Evolutionary conservation across 2,113 vertebrate genomes (phyloP).

Genomic region (Hippocampus mohnikei): DNA sequence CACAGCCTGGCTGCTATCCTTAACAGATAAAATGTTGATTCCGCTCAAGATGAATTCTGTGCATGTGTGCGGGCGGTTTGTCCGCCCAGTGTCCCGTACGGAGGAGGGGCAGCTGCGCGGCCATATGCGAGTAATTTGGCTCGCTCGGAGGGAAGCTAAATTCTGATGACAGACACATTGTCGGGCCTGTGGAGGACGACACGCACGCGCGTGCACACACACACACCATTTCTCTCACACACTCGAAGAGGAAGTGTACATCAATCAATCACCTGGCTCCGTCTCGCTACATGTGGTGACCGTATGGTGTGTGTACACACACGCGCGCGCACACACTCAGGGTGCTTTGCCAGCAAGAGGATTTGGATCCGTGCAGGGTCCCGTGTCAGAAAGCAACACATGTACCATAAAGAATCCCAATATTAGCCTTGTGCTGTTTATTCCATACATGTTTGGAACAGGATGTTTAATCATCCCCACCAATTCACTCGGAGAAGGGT

Average conservation of each 20-base stretch:
- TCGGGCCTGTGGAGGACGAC: constrained; percentile 72
- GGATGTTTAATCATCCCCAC: constrained; percentile 26
- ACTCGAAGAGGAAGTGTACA: constrained; percentile 53
- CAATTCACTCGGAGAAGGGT: not conserved
- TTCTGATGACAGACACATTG: constrained; percentile 74
- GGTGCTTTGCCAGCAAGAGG: constrained; percentile 11
- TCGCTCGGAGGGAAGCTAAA: constrained; percentile 60
- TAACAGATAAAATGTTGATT: not conserved
- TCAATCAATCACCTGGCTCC: constrained; percentile 73
- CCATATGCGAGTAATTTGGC: constrained; percentile 74
- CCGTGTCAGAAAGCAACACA: constrained; percentile 40
- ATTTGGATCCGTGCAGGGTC: constrained; percentile 30
- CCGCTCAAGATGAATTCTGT: not conserved
- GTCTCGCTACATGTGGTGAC: constrained; percentile 66
- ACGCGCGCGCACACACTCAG: constrained; percentile 17
- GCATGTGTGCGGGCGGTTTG: constrained; percentile 10
- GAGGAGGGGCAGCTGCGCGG: constrained; percentile 54
- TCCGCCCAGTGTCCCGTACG: constrained; percentile 5
- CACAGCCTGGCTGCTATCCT: not conserved
- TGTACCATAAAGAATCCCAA: constrained; percentile 31
- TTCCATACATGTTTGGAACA: constrained; percentile 29
- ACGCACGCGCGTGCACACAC: constrained; percentile 29
- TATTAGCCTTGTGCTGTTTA: constrained; percentile 49
- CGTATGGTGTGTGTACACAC: constrained; percentile 50
- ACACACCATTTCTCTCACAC: not conserved